phyloP scores from a whole-genome alignment of 2,797 vertebrate genomes.

The Hirundo rustica region DNA sequence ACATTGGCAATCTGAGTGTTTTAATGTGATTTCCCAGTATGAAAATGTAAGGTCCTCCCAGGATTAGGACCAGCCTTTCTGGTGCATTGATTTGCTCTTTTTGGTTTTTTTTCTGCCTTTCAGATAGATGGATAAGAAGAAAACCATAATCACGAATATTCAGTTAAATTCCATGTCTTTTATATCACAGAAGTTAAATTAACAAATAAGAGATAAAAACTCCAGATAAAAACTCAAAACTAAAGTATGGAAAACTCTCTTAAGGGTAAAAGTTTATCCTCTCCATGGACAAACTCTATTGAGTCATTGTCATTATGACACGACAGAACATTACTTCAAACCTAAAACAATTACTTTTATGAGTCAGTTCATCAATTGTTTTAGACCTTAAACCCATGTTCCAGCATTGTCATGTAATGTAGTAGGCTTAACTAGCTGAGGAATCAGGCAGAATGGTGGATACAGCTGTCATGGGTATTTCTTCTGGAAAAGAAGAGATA shows the following conservation, averaged over 20 bases:
- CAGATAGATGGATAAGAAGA: neutral
- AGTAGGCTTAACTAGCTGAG: neutral
- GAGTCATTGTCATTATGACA: slow-evolving; percentile 38
- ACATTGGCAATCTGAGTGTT: neutral
- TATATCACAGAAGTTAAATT: neutral
- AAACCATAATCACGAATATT: neutral
- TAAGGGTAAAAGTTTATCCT: slow-evolving; percentile 28
- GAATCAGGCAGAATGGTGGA: neutral
- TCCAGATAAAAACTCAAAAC: too few species aligned
- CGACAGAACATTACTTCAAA: slow-evolving; percentile 36
- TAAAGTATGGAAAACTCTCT: neutral
- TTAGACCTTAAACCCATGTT: slow-evolving; percentile 25
- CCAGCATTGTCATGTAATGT: slow-evolving; percentile 27
- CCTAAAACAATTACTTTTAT: slow-evolving; percentile 39
- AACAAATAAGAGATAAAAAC: neutral
- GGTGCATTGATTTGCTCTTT: neutral
- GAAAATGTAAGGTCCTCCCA: neutral
- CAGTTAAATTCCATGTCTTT: neutral
- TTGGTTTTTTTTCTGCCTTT: neutral
- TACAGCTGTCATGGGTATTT: neutral
- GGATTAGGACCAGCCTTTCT: neutral
- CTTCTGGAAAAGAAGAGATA: neutral
- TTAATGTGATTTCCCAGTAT: slow-evolving; percentile 31
- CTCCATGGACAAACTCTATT: slow-evolving; percentile 1
- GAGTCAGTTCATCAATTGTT: slow-evolving; percentile 52